These are phyloP conservation scores for Agrotis clavis DNA, from an alignment of 2,888 invertebrate genomes.

Conservation along the genomic window DNA sequence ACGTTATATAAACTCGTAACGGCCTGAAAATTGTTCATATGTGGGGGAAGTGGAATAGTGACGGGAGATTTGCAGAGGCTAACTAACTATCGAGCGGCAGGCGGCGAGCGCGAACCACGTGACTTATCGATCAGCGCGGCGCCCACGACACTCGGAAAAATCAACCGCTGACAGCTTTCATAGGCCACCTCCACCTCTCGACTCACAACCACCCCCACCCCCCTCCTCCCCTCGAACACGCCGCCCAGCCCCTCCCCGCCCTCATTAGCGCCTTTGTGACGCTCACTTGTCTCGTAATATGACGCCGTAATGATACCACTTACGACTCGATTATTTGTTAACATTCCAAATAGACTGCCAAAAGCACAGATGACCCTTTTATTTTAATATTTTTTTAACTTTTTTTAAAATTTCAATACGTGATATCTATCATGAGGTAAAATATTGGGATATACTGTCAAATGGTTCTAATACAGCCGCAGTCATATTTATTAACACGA, in stretches of 20 bases:
- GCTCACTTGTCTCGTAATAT: conserved; percentile 89
- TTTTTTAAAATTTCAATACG: conserved; percentile 13
- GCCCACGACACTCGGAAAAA: conserved; percentile 91
- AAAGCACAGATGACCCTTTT: conserved; percentile 38
- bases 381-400: not conserved
- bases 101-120: conserved; percentile 83
- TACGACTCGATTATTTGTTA: conserved; percentile 81
- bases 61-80: conserved; percentile 87
- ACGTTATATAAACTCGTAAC: conserved; percentile 62
- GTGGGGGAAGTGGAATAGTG: conserved; percentile 76
- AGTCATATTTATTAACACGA: not conserved
- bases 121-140: conserved; percentile 90
- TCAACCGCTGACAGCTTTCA: conserved; percentile 91
- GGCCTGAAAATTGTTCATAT: conserved; percentile 61
- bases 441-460: not conserved
- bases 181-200: conserved; percentile 80
- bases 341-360: conserved; percentile 55
- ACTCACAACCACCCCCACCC: conserved; percentile 61
- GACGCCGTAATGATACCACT: conserved; percentile 88
- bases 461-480: not conserved
- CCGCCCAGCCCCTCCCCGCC: conserved; percentile 74
- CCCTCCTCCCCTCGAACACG: conserved; percentile 58
- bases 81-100: conserved; percentile 85
- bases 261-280: conserved; percentile 91
- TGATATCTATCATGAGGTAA: not conserved